These are phyloP conservation scores for Clarias laeviceps DNA, from an alignment of 2,797 vertebrate species.

Conservation along the genomic window DNA sequence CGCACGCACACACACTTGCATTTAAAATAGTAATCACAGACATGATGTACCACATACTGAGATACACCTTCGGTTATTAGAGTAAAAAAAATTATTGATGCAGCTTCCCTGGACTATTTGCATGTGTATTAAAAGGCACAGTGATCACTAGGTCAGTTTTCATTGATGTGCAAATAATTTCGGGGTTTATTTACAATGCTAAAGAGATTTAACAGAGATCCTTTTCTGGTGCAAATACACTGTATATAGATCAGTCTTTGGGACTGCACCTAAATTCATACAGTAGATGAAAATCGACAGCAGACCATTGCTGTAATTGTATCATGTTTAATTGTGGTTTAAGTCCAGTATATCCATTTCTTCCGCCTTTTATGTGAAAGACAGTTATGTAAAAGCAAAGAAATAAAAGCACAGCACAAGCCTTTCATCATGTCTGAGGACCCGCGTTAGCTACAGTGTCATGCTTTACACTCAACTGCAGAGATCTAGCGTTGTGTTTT, in stretches of 20 bases:
- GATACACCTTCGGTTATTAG: not conserved
- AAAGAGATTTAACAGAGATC: constrained; percentile 30
- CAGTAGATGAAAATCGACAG: constrained; percentile 14
- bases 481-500: not conserved
- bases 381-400: constrained; percentile 4
- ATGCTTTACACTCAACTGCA: not conserved
- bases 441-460: not conserved
- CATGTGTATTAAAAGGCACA: constrained; percentile 35
- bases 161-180: constrained; percentile 50
- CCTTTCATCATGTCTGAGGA: constrained; percentile 25
- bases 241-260: constrained; percentile 36
- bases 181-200: constrained; percentile 41
- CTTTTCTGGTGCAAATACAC: constrained; percentile 46
- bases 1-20: constrained; percentile 2
- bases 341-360: not conserved
- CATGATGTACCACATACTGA: not conserved
- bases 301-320: constrained; percentile 11
- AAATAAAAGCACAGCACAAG: constrained; percentile 34
- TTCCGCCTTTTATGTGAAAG: constrained; percentile 26
- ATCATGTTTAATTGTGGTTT: constrained; percentile 24
- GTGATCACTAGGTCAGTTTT: constrained; percentile 14
- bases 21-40: constrained; percentile 12
- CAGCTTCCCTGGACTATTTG: constrained; percentile 21
- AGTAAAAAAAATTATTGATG: not conserved
- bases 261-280: constrained; percentile 15